Evolutionary conservation across 2,797 vertebrate species (phyloP).

Genomic region (Neoniphon sammara): DNA sequence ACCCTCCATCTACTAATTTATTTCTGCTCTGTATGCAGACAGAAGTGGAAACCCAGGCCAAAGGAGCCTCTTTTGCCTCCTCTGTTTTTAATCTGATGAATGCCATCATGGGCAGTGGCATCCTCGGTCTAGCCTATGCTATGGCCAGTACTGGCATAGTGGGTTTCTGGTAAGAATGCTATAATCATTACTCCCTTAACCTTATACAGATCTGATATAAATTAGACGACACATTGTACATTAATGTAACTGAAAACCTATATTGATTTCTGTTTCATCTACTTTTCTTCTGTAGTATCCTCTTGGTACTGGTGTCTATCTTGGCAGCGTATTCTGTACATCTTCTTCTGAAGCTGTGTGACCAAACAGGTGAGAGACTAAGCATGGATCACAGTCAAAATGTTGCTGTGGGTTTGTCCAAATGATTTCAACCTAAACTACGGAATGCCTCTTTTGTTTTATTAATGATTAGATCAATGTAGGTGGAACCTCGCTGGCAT

Average conservation of each 20-base stretch:
- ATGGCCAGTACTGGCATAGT: slow-evolving; percentile 93
- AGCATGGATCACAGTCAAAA: slow-evolving; percentile 15
- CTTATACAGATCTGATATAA: not conserved
- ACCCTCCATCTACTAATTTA: not conserved
- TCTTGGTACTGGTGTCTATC: slow-evolving; percentile 88
- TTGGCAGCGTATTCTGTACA: slow-evolving; percentile 92
- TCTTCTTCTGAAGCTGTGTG: slow-evolving; percentile 93
- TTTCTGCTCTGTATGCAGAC: slow-evolving; percentile 57
- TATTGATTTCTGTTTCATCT: slow-evolving; percentile 11
- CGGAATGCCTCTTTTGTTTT: not conserved
- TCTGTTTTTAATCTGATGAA: slow-evolving; percentile 97
- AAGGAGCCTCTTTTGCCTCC: slow-evolving; percentile 87
- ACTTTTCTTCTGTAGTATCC: slow-evolving; percentile 77
- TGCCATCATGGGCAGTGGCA: slow-evolving; percentile 96
- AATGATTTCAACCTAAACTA: not conserved
- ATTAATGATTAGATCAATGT: slow-evolving; percentile 37
- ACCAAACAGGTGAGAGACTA: slow-evolving; percentile 88
- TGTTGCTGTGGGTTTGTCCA: slow-evolving; percentile 20
- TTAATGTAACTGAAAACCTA: slow-evolving; percentile 13
- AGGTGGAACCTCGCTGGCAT: slow-evolving; percentile 2
- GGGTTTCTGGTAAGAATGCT: slow-evolving; percentile 88
- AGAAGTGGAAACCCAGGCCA: slow-evolving; percentile 29
- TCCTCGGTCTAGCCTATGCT: slow-evolving; percentile 92
- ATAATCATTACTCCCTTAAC: not conserved
- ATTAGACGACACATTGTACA: not conserved